Base-by-base conservation (phyloP, 1,140 invertebrate species). In the Holotrichia oblita region DNA sequence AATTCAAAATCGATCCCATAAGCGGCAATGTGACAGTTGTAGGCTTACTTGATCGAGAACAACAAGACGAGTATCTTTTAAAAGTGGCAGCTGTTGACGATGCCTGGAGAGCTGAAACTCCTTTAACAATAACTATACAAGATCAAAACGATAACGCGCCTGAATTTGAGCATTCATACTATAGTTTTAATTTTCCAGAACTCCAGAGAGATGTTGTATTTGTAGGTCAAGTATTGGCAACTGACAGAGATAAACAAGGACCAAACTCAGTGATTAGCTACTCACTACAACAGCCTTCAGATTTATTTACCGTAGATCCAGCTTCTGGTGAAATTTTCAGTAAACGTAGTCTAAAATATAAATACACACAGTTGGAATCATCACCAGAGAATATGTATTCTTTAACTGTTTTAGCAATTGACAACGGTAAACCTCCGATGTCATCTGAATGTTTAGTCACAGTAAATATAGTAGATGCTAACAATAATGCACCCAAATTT, bases 131-230 rank as follows among this genome's bases (percentile, higher is more conserved):
- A 24, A 96, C 95, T 1, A 95, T 98, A 77, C 95, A 97, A 87
- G 97, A 98, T 88, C 94, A 97, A 82, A 98, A 98, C 87, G 97
- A 98, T 85, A 98, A 98, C 86, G 92, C 95, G 0, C 97, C 97
- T 0, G 94, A 96, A 87, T 98, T 98, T 84, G 95, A 96, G 81
- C 91, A 95, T 83, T 93, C 93, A 0, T 93, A 91, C 79, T 98
- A 98, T 84, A 93, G 93, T 83, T 97, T 98, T 84, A 95, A 97
- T 85, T 95, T 98, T 79, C 94, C 95, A 0, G 96, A 98, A 86
- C 88, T 95, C 7, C 94, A 96, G 85, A 89, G 91, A 73, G 90
- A 91, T 69, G 91, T 94, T 42, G 92, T 94, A 0, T 93, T 95
- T 86, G 94, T 98, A 20, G 96, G 97, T 4, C 95, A 96, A 88